Evolutionary conservation across 2,888 invertebrate genomes (phyloP).

Genomic region (Dicyrtoma fusca): DNA sequence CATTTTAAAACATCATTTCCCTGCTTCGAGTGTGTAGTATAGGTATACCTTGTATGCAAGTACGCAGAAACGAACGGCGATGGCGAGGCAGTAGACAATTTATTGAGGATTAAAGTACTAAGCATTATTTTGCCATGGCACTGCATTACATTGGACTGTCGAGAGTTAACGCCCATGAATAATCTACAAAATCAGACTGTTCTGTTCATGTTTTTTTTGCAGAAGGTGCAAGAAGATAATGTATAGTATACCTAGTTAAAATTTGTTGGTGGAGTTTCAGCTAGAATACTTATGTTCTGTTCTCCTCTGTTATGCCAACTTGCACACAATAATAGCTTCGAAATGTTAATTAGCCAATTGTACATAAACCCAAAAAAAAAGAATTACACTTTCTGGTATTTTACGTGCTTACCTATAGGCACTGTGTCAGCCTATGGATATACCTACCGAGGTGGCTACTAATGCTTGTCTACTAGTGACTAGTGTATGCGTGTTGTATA

Average conservation of each 20-base stretch:
- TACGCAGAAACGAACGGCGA: too few relatives aligned
- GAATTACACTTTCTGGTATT: too few relatives aligned
- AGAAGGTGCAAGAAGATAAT: neutral
- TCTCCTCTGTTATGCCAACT: constrained; percentile 2
- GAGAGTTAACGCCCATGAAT: constrained; percentile 20
- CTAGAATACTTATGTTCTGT: neutral
- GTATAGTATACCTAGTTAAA: neutral
- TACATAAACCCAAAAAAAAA: too few relatives aligned
- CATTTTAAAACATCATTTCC: constrained; percentile 2
- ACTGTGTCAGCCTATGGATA: too few relatives aligned
- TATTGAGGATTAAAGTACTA: too few relatives aligned
- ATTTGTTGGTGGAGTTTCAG: neutral
- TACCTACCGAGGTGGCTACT: too few relatives aligned
- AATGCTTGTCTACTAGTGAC: too few relatives aligned
- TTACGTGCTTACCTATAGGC: too few relatives aligned
- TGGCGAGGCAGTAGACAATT: too few relatives aligned
- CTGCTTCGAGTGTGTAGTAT: neutral
- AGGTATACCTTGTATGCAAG: neutral
- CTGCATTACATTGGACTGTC: neutral
- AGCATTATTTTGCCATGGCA: neutral
- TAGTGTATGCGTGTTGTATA: too few relatives aligned
- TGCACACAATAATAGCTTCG: constrained; percentile 10
- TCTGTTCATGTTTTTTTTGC: neutral
- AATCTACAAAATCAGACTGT: constrained; percentile 4
- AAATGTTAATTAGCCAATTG: constrained; percentile 16